These are phyloP conservation scores for Halichoeres trimaculatus DNA, from an alignment of 2,113 vertebrate genomes.

Conservation along the genomic window DNA sequence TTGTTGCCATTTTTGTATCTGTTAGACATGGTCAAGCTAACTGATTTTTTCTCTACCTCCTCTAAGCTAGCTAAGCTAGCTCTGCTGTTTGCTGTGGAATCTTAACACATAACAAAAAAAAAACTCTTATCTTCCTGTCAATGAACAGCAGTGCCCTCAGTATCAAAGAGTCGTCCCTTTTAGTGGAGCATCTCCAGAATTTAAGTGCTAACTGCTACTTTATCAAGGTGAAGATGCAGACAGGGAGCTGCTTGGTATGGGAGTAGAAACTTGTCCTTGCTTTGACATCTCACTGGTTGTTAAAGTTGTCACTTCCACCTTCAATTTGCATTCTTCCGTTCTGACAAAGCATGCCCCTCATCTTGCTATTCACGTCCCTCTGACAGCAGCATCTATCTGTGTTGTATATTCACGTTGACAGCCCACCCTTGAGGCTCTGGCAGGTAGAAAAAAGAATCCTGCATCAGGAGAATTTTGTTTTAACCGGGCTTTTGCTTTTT, in stretches of 20 bases:
- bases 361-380: conserved; percentile 50
- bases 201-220: neutral
- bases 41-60: neutral
- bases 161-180: neutral
- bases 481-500: neutral
- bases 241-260: conserved; percentile 41
- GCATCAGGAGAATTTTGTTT: conserved; percentile 14
- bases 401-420: conserved; percentile 46
- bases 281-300: conserved; percentile 22
- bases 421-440: conserved; percentile 28
- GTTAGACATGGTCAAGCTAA: neutral
- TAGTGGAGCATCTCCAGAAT: neutral
- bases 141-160: neutral
- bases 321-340: conserved; percentile 39
- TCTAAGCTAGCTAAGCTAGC: neutral
- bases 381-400: conserved; percentile 17
- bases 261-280: conserved; percentile 41
- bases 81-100: neutral
- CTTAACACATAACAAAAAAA: neutral
- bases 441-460: conserved; percentile 15
- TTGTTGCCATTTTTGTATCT: too few species aligned
- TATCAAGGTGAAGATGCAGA: conserved; percentile 3
- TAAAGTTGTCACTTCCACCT: conserved; percentile 44
- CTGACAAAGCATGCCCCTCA: conserved; percentile 21
- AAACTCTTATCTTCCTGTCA: neutral